Base-by-base conservation (phyloP, 2,888 invertebrate genomes). In the Leptinotarsa peninsularis region DNA sequence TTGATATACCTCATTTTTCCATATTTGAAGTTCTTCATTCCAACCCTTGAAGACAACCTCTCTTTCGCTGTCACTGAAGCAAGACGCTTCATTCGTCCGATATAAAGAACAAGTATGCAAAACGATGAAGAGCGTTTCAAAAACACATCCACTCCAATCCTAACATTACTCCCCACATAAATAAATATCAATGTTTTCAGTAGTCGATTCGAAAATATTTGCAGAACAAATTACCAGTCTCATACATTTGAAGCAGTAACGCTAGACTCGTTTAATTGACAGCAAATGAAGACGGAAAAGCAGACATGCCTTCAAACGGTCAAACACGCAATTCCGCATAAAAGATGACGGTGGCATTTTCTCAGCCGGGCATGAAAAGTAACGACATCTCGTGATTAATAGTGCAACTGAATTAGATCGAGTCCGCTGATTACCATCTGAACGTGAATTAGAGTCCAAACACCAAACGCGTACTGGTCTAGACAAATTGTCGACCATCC, bases 331-430 rank as follows among this genome's bases (percentile, higher is more conserved):
- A 79, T 75, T 78, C 76, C 77, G 75, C 74, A 50, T 76, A 74
- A 77, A 75, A 78, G 78, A 81, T 81, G 79, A 79, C 76, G 73
- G 77, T 80, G 79, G 79, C 79, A 77, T 76, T 80, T 81, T 76
- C 74, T 71, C 78, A 72, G 75, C 73, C 75, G 66, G 72, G 76
- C 79, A 79, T 79, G 79, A 82, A 81, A 80, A 78, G 80, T 81
- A 82, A 80, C 82, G 82, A 81, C 81, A 81, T 82, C 80, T 82
- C 54, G 76, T 80, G 82, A 81, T 81, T 81, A 81, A 80, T 81
- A 78, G 80, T 77, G 74, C 76, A 78, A 78, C 74, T 74, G 72
- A 78, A 79, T 80, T 78, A 80, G 79, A 79, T 80, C 77, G 76
- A 67, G 70, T 71, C 69, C 69, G 71, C 70, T 76, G 79, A 81